These are phyloP conservation scores for Pseudolaguvia tuberculata DNA, from an alignment of 2,113 vertebrate genomes.

Conservation along the genomic window DNA sequence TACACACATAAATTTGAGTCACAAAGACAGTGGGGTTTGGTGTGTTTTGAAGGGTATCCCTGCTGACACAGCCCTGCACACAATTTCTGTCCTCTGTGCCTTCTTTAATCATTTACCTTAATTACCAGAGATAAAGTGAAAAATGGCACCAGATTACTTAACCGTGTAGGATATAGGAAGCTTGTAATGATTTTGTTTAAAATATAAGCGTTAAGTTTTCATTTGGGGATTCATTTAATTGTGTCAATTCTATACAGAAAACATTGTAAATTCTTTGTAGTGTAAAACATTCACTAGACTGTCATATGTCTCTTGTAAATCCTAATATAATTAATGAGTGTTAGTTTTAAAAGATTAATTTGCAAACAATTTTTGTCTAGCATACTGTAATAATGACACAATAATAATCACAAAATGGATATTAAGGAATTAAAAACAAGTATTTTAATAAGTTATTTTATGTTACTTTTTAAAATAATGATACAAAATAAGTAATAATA, in stretches of 20 bases:
- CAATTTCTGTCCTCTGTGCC: conserved; percentile 11
- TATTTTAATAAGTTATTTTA: too few species aligned
- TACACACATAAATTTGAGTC: conserved; percentile 3
- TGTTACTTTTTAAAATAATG: neutral
- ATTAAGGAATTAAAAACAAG: too few species aligned
- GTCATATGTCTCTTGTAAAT: neutral
- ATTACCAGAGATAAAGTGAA: conserved; percentile 60
- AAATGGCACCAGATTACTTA: conserved; percentile 51
- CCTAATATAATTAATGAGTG: neutral
- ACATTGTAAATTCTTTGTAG: neutral
- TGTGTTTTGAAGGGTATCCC: neutral
- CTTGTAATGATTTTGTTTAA: conserved; percentile 22
- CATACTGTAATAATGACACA: neutral
- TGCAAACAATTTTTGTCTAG: neutral
- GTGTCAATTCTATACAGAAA: neutral
- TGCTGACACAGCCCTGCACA: conserved; percentile 3
- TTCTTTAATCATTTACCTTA: conserved; percentile 54
- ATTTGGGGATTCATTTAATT: conserved; percentile 1
- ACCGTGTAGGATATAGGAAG: conserved; percentile 44
- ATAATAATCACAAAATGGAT: neutral
- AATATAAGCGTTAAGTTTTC: conserved; percentile 25
- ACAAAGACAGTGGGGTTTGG: conserved; percentile 3
- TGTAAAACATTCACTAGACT: neutral
- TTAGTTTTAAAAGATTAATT: too few species aligned
- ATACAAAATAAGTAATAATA: too few species aligned